These are phyloP conservation scores for Onychorhynchus coronatus DNA, from an alignment of 2,113 vertebrate genomes.

Conservation along the genomic window DNA sequence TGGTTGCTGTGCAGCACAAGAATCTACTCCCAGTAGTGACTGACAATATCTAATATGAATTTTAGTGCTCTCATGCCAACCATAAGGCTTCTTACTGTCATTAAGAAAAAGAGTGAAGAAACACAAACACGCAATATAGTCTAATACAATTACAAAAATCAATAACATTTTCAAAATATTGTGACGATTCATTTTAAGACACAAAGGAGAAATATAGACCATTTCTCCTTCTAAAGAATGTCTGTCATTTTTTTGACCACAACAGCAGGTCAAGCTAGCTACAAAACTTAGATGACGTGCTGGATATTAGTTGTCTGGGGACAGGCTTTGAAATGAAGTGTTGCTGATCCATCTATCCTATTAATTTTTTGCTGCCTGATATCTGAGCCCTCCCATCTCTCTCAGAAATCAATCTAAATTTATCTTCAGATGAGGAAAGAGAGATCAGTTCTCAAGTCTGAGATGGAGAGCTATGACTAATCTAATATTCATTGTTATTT, in stretches of 20 bases:
- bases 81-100: neutral
- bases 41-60: neutral
- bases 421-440: slow-evolving; percentile 16
- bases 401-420: slow-evolving; percentile 21
- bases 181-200: neutral
- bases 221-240: neutral
- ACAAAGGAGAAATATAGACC: neutral
- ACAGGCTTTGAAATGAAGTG: neutral
- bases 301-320: neutral
- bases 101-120: neutral
- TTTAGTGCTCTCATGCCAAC: neutral
- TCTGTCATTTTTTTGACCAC: neutral
- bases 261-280: neutral
- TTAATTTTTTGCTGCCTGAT: neutral
- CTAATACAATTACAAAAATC: neutral
- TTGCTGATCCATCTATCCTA: neutral
- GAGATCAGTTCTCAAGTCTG: neutral
- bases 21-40: neutral
- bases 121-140: neutral
- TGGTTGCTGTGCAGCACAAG: neutral
- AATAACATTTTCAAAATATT: slow-evolving; percentile 10
- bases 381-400: neutral
- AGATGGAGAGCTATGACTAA: slow-evolving; percentile 4
- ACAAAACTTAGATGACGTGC: neutral
- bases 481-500: slow-evolving; percentile 38